Conservation (phyloP, 2,888 invertebrate species). For the Trichogramma dendrolimi region DNA sequence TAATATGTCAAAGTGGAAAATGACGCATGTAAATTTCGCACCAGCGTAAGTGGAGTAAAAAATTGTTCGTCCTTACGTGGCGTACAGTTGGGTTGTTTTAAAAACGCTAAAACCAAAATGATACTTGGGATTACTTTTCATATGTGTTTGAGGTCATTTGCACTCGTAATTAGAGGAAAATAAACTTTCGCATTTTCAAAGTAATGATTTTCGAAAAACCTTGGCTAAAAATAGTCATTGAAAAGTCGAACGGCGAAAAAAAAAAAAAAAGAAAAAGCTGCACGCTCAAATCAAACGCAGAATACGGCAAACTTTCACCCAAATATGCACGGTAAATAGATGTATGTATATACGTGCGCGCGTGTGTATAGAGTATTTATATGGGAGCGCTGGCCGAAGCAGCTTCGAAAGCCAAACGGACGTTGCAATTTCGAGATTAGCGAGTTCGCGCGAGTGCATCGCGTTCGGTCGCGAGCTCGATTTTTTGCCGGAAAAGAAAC, state of each 20-base stretch:
- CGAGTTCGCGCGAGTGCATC: constrained; percentile 7
- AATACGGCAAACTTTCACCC: constrained; percentile 16
- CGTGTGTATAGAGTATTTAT: too few species aligned
- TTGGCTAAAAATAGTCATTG: constrained; percentile 13
- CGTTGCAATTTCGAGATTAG: constrained; percentile 29
- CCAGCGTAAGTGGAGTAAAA: too few species aligned
- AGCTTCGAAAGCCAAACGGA: constrained; percentile 7
- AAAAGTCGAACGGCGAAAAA: constrained; percentile 9
- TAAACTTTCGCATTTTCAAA: constrained; percentile 4
- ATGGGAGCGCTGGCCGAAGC: not conserved
- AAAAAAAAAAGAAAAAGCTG: constrained; percentile 5
- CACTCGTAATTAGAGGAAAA: not conserved
- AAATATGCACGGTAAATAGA: constrained; percentile 1
- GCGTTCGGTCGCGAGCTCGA: not conserved
- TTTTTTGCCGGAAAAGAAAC: constrained; percentile 7
- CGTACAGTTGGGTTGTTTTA: too few species aligned
- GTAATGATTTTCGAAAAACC: constrained; percentile 2
- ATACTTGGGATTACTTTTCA: too few species aligned
- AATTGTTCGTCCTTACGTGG: too few species aligned
- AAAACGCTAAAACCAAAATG: too few species aligned
- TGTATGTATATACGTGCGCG: too few species aligned
- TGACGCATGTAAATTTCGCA: not conserved
- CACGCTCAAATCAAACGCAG: constrained; percentile 10
- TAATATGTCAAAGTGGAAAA: not conserved
- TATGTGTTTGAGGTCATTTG: too few species aligned